Percentiles rank a stretch among this genome's conserved stretches.
phyloP scores from a whole-genome alignment of 2,888 invertebrate species.

The Tiphia femorata region DNA sequence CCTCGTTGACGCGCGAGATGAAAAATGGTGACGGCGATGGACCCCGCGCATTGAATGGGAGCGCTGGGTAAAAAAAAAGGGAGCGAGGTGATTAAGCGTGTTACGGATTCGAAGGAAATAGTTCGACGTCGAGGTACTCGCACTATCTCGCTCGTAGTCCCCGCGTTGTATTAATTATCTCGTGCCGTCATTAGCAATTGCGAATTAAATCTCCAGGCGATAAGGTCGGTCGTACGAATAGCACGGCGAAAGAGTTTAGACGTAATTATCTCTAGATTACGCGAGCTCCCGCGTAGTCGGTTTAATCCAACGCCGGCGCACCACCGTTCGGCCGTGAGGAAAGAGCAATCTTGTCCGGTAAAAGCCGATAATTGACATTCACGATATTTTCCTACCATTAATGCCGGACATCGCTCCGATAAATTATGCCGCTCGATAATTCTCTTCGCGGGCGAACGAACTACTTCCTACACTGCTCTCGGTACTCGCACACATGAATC shows the following conservation, averaged over 20 bases:
- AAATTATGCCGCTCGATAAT: constrained; percentile 20
- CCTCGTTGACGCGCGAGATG: too few relatives aligned
- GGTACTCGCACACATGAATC: constrained; percentile 19
- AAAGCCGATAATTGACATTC: constrained; percentile 22
- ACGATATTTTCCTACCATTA: constrained; percentile 13
- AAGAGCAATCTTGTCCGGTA: constrained; percentile 2
- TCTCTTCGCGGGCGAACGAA: constrained; percentile 7
- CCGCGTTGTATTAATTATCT: too few relatives aligned
- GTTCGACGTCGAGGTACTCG: too few relatives aligned
- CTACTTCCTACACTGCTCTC: constrained; percentile 9
- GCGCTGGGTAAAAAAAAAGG: too few relatives aligned
- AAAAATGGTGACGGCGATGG: too few relatives aligned
- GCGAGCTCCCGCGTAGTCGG: too few relatives aligned
- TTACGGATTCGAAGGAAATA: background rate
- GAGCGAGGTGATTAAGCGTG: too few relatives aligned
- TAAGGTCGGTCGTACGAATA: background rate
- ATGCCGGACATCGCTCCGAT: constrained; percentile 7
- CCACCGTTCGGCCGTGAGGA: background rate
- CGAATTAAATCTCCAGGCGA: too few relatives aligned
- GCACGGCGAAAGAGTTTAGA: background rate
- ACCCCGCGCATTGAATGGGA: too few relatives aligned
- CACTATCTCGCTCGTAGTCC: too few relatives aligned
- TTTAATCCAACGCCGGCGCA: too few relatives aligned
- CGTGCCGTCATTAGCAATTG: too few relatives aligned
- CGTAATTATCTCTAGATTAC: background rate